Evolutionary conservation across 1,140 invertebrate species (phyloP).

Genomic region (Laodelphax striatellus): DNA sequence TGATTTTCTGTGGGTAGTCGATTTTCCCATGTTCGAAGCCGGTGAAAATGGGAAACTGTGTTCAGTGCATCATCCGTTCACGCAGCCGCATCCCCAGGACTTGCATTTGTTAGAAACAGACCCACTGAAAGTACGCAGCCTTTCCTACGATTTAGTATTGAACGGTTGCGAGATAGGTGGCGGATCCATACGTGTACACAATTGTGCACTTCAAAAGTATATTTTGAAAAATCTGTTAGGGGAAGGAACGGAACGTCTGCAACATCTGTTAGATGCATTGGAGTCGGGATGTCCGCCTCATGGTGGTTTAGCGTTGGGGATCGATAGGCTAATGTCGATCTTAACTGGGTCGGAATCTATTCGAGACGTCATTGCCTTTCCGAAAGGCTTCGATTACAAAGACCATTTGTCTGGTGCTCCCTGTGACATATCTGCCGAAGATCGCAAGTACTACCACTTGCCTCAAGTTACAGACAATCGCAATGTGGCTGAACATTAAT

Average conservation of each 20-base stretch:
- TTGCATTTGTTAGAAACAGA: constrained; percentile 50
- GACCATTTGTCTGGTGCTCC: constrained; percentile 84
- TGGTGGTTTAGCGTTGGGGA: constrained; percentile 91
- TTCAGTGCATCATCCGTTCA: constrained; percentile 95
- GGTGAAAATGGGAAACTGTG: constrained; percentile 47
- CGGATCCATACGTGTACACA: constrained; percentile 91
- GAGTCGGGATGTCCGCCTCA: constrained; percentile 90
- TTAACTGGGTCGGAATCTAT: constrained; percentile 69
- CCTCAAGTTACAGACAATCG: no score
- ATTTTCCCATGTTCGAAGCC: constrained; percentile 85
- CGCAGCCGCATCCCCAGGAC: constrained; percentile 70
- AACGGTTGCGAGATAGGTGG: constrained; percentile 96
- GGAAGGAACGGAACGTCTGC: constrained; percentile 53
- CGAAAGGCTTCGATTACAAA: constrained; percentile 80
- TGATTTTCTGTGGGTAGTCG: constrained; percentile 80
- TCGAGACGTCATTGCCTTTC: constrained; percentile 96
- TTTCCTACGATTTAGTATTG: constrained; percentile 93
- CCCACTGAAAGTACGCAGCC: constrained; percentile 59
- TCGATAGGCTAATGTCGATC: constrained; percentile 71
- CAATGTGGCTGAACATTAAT: no score
- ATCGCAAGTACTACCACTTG: constrained; percentile 54
- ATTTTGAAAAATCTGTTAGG: constrained; percentile 65
- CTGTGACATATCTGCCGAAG: constrained; percentile 50
- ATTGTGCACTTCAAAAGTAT: constrained; percentile 62
- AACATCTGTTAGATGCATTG: constrained; percentile 81